Evolutionary conservation across 1,140 invertebrate species (phyloP).

Genomic region (Rhynchophorus ferrugineus): DNA sequence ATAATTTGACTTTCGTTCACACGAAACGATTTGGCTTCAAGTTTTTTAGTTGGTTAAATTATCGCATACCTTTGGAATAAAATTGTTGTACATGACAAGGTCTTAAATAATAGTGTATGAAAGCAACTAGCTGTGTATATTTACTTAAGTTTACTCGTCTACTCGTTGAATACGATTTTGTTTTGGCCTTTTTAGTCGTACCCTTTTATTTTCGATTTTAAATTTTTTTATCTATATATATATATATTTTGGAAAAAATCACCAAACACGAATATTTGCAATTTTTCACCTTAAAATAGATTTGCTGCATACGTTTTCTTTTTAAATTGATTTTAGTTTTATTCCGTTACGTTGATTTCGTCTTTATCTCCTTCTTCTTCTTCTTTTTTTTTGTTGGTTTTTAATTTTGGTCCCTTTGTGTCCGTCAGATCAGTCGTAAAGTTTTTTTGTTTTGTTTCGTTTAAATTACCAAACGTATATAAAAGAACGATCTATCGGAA

Average conservation of each 20-base stretch:
- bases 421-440: slow-evolving; percentile 37
- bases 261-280: slow-evolving; percentile 40
- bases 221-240: too few relatives aligned
- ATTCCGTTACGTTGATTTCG: too few relatives aligned
- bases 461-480: slow-evolving; percentile 3
- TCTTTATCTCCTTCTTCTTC: too few relatives aligned
- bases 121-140: slow-evolving; percentile 31
- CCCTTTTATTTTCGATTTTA: slow-evolving; percentile 28
- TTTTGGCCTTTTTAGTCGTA: slow-evolving; percentile 38
- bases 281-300: slow-evolving; percentile 39
- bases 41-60: not conserved
- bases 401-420: slow-evolving; percentile 13
- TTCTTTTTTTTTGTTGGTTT: slow-evolving; percentile 26
- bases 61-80: slow-evolving; percentile 1
- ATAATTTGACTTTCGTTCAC: too few relatives aligned
- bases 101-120: slow-evolving; percentile 22
- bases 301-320: slow-evolving; percentile 38
- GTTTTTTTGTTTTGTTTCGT: not conserved
- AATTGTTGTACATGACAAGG: slow-evolving; percentile 2
- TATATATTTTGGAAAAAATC: slow-evolving; percentile 29
- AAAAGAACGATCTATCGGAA: slow-evolving; percentile 33
- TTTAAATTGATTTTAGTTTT: slow-evolving; percentile 25
- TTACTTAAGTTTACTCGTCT: slow-evolving; percentile 23
- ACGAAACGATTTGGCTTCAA: slow-evolving; percentile 9
- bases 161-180: not conserved